Evolutionary conservation across 2,113 vertebrate species (phyloP).

Genomic region (Dendrocopos noguchii): DNA sequence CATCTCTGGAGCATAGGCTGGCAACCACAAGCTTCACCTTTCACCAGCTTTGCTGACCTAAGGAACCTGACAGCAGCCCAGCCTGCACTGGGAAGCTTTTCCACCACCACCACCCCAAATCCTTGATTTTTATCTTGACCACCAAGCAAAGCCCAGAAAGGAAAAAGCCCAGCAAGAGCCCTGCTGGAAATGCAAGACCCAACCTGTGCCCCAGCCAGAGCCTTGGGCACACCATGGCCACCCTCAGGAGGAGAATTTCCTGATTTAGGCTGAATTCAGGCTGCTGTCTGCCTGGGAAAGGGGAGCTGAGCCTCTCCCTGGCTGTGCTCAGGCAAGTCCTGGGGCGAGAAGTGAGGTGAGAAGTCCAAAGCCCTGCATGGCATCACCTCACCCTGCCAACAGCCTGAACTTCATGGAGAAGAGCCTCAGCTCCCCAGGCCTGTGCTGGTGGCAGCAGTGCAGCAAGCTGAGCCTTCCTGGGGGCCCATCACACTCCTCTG

Average conservation of each 20-base stretch:
- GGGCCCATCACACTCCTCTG: background rate
- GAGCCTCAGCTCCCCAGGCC: background rate
- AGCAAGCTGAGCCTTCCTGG: background rate
- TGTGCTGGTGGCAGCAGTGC: background rate
- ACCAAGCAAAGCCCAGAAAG: background rate
- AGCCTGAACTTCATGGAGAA: background rate
- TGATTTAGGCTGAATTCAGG: background rate
- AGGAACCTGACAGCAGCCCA: background rate
- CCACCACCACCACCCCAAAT: background rate
- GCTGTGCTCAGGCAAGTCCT: background rate
- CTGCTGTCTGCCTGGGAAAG: no score
- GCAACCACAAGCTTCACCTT: background rate
- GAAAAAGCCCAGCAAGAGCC: background rate
- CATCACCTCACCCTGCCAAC: background rate
- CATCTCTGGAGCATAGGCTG: background rate
- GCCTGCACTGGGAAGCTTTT: background rate
- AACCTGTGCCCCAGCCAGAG: background rate
- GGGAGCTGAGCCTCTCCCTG: background rate
- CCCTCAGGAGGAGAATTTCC: background rate
- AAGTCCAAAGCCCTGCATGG: background rate
- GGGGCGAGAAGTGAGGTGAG: rapidly evolving
- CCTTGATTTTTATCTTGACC: background rate
- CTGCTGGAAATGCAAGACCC: background rate
- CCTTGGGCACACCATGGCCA: rapidly evolving
- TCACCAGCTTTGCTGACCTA: background rate